Base-by-base conservation (phyloP, 2,888 invertebrate species). In the Acleris emargana region DNA sequence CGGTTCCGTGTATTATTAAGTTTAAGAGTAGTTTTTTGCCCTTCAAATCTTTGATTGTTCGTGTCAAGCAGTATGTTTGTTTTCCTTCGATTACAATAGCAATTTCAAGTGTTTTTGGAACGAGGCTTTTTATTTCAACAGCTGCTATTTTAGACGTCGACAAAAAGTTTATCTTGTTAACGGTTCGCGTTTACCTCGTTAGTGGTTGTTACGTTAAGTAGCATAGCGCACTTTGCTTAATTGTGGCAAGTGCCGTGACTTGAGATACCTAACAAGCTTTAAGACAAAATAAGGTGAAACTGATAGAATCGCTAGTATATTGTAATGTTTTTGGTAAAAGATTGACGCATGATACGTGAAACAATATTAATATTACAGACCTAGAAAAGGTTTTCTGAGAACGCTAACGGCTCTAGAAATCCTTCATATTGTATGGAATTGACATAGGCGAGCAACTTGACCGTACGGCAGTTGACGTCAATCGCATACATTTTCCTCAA, bases 11-110 rank as follows among this genome's bases (percentile, higher is more conserved):
- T 62, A 54, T 45, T 77, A 73, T 74, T 74, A 73, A 75, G 71
- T 61, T 22, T 25, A 28, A 32, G 9, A 32, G 32, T 9, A 71
- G 76, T 78, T 77, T 82, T 83, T 73, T 67, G 67, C 73, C 69
- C 80, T 79, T 78, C 70, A 69, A 70, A 76, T 76, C 78, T 70
- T 68, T 54, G 70, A 71, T 71, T 76, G 71, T 73, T 70, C 68
- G 67, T 72, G 71, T 72, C 68, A 72, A 69, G 68, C 42, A 62
- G 62, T 32, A 49, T 64, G 64, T 55, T 55, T 64, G 38, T 43
- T 50, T 64, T 47, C 57, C n/a, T 64, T 59, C 43, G 54, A 45
- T 63, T 58, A 57, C 18, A 52, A 63, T 16, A 52, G 49, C 52
- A 58, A 22, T 60, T 42, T 57, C 43, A 47, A 57, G 66, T 25